phyloP scores from a whole-genome alignment of 2,888 invertebrate species.

The Hypercompe scribonia region DNA sequence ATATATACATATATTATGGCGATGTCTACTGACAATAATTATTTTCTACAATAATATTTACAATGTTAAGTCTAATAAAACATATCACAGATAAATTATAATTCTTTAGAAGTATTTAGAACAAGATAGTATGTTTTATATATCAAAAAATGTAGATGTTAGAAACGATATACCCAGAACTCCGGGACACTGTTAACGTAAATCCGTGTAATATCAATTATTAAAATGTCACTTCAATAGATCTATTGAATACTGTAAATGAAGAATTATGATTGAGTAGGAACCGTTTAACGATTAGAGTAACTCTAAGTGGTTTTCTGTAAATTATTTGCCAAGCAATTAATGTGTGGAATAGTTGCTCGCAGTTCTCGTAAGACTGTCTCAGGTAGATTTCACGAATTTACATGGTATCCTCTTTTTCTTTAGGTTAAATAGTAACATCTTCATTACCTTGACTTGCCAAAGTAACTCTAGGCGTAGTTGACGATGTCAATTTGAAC shows the following conservation, averaged over 20 bases:
- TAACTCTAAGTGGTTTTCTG: no score
- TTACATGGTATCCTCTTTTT: no score
- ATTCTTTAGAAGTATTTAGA: background rate
- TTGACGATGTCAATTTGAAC: background rate
- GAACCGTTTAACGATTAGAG: no score
- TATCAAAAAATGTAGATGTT: background rate
- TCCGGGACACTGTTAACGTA: background rate
- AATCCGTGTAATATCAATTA: no score
- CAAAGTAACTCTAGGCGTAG: no score
- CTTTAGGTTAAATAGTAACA: no score
- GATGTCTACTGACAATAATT: conserved; percentile 31
- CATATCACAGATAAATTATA: conserved; percentile 51
- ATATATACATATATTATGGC: conserved; percentile 38
- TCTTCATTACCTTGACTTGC: no score
- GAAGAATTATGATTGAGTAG: background rate
- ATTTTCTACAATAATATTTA: conserved; percentile 42
- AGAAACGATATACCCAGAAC: background rate
- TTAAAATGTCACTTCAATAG: no score
- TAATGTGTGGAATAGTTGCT: no score
- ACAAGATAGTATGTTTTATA: background rate
- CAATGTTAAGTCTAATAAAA: conserved; percentile 42
- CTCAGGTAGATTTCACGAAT: no score
- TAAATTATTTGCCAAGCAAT: no score
- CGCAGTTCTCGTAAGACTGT: no score
- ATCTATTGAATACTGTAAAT: background rate